phyloP scores from a whole-genome alignment of 2,888 invertebrate genomes.

The Ariolimax columbianus region DNA sequence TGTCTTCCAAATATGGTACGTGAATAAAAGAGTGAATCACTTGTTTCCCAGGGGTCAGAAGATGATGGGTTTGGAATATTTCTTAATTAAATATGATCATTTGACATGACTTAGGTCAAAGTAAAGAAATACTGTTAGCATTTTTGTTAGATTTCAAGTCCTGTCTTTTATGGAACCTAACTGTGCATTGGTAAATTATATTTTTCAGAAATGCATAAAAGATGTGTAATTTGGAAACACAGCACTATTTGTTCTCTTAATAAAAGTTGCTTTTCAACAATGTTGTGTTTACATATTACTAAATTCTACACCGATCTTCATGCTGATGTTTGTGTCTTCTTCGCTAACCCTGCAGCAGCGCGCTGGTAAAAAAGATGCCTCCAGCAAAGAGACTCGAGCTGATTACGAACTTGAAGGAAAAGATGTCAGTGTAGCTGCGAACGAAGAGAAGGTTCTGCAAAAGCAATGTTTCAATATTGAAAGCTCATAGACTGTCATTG shows the following conservation, averaged over 20 bases:
- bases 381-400: constrained; percentile 37
- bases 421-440: constrained; percentile 24
- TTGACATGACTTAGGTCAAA: no score
- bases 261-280: background rate
- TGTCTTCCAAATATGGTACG: no score
- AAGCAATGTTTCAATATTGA: background rate
- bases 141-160: background rate
- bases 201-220: background rate
- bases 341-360: constrained; percentile 44
- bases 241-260: background rate
- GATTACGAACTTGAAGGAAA: constrained; percentile 30
- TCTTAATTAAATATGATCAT: no score
- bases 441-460: constrained; percentile 36
- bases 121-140: no score
- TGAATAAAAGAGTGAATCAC: no score
- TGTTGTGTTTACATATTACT: constrained; percentile 1
- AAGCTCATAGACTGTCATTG: constrained; percentile 35
- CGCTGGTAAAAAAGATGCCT: constrained; percentile 43
- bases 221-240: background rate
- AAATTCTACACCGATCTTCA: constrained; percentile 8
- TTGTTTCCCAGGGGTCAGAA: no score
- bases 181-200: background rate
- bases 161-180: background rate
- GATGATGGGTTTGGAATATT: no score
- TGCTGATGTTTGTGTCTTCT: constrained; percentile 36